Evolutionary conservation across 2,113 vertebrate species (phyloP).

Genomic region (human): GRCh38 chr4:119796001-119796500

Average conservation of each 20-base stretch:
- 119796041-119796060: slow-evolving; percentile 59
- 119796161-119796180: slow-evolving; percentile 74
- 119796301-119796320: neutral
- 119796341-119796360: accelerated
- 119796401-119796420: neutral
- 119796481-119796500: neutral
- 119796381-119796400: neutral
- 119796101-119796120: slow-evolving; percentile 63
- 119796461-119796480: neutral
- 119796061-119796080: slow-evolving; percentile 57
- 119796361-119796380: neutral
- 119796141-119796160: slow-evolving; percentile 75
- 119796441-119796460: neutral
- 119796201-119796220: neutral
- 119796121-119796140: neutral
- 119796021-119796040: slow-evolving; percentile 62
- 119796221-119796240: neutral
- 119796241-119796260: neutral
- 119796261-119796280: neutral
- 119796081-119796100: slow-evolving; percentile 65
- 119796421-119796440: neutral
- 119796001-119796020: slow-evolving; percentile 49
- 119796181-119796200: neutral
- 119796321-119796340: neutral
- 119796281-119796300: accelerated